phyloP scores from a whole-genome alignment of 1,140 invertebrate species.

The Brachionus angularis region DNA sequence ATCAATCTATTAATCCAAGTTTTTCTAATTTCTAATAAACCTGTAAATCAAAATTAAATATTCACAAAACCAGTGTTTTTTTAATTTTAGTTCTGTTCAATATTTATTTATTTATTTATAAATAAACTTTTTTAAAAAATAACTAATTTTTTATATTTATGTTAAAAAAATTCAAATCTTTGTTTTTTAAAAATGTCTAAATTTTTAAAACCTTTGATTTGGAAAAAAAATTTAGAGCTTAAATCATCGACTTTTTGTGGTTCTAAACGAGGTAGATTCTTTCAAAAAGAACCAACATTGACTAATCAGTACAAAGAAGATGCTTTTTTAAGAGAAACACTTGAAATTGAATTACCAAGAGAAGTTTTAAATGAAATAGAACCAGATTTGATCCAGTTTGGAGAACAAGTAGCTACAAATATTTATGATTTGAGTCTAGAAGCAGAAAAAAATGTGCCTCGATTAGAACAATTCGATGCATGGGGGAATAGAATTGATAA shows the following conservation, averaged over 20 bases:
- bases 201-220: neutral
- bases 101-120: too few relatives aligned
- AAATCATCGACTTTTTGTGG: constrained; percentile 46
- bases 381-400: constrained; percentile 59
- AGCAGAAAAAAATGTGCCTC: constrained; percentile 62
- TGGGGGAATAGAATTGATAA: constrained; percentile 63
- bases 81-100: too few relatives aligned
- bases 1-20: neutral
- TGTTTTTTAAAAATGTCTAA: constrained; percentile 11
- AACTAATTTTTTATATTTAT: too few relatives aligned
- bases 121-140: too few relatives aligned
- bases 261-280: constrained; percentile 53
- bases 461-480: constrained; percentile 59
- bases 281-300: constrained; percentile 52
- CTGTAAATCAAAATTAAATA: too few relatives aligned
- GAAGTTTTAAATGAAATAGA: constrained; percentile 51
- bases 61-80: too few relatives aligned
- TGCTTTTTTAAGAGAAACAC: constrained; percentile 49
- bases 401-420: constrained; percentile 59
- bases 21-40: too few relatives aligned
- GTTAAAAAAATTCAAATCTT: too few relatives aligned
- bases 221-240: neutral
- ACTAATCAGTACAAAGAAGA: constrained; percentile 55
- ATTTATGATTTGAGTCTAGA: constrained; percentile 60
- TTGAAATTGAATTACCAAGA: constrained; percentile 50